phyloP scores from a whole-genome alignment of 2,888 invertebrate genomes.

The Heliconius aoede region DNA sequence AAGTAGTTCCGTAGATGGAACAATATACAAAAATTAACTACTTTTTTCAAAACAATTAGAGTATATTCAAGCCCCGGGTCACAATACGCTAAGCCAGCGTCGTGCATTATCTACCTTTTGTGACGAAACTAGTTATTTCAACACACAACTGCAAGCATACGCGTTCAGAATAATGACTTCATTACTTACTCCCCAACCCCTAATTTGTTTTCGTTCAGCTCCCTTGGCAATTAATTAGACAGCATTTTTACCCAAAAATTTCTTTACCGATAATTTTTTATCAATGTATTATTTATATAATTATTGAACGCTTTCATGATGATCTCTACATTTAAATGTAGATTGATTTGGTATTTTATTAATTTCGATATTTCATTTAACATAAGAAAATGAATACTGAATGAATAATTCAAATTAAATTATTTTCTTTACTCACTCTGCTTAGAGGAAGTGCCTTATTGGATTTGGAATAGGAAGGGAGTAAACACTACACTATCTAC shows the following conservation, averaged over 20 bases:
- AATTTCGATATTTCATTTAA: neutral
- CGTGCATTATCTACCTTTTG: conserved; percentile 21
- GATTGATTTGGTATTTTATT: neutral
- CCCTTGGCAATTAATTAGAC: conserved; percentile 26
- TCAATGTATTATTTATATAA: too few relatives aligned
- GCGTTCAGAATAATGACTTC: conserved; percentile 34
- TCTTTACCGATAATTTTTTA: neutral
- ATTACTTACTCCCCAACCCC: conserved; percentile 29
- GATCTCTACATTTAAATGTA: neutral
- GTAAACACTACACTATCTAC: neutral
- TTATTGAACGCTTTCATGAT: too few relatives aligned
- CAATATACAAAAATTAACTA: neutral
- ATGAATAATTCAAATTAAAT: too few relatives aligned
- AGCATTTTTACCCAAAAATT: conserved; percentile 26
- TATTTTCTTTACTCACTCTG: neutral
- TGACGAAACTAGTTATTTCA: conserved; percentile 32
- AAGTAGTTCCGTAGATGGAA: too few relatives aligned
- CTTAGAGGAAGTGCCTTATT: neutral
- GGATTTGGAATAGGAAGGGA: neutral
- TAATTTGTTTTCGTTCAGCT: conserved; percentile 29
- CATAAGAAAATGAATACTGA: too few relatives aligned
- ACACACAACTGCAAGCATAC: conserved; percentile 33
- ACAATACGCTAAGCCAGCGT: conserved; percentile 19
- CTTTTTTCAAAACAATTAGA: neutral
- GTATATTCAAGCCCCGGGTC: neutral